These are phyloP conservation scores for Drosophila cognata DNA, from an alignment of 2,888 invertebrate species.

Conservation along the genomic window DNA sequence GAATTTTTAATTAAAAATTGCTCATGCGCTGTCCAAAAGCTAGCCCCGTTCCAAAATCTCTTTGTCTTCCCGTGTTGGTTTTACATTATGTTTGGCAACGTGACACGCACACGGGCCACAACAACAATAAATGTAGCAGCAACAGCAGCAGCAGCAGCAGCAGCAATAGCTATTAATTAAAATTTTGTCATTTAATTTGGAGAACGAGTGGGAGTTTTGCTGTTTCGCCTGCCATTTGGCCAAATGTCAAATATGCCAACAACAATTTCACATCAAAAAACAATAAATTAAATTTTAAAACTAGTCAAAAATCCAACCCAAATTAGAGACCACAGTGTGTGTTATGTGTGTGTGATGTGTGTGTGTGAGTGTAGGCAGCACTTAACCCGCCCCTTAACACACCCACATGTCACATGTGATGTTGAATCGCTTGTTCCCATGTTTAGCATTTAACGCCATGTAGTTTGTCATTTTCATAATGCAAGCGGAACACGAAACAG, in stretches of 20 bases:
- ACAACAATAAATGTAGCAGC: slow-evolving; percentile 32
- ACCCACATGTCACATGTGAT: slow-evolving; percentile 19
- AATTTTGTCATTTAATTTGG: slow-evolving; percentile 70
- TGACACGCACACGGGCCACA: slow-evolving; percentile 65
- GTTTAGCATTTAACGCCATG: slow-evolving; percentile 33
- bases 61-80: slow-evolving; percentile 44
- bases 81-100: slow-evolving; percentile 62
- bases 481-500: slow-evolving; percentile 12
- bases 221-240: slow-evolving; percentile 26
- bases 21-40: slow-evolving; percentile 35
- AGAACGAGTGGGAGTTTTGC: slow-evolving; percentile 6
- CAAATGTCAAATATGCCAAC: slow-evolving; percentile 79
- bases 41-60: slow-evolving; percentile 10
- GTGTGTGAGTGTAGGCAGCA: neutral
- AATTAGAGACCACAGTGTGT: neutral
- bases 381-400: slow-evolving; percentile 14
- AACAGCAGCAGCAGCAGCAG: slow-evolving; percentile 8
- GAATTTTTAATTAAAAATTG: slow-evolving; percentile 79
- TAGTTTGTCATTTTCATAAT: slow-evolving; percentile 56
- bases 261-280: slow-evolving; percentile 65
- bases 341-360: neutral
- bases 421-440: slow-evolving; percentile 29
- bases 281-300: slow-evolving; percentile 57
- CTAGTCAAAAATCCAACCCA: slow-evolving; percentile 14
- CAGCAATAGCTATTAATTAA: slow-evolving; percentile 71